These are phyloP conservation scores for Scaptomyza reducta DNA, from an alignment of 2,888 invertebrate species.

Conservation along the genomic window DNA sequence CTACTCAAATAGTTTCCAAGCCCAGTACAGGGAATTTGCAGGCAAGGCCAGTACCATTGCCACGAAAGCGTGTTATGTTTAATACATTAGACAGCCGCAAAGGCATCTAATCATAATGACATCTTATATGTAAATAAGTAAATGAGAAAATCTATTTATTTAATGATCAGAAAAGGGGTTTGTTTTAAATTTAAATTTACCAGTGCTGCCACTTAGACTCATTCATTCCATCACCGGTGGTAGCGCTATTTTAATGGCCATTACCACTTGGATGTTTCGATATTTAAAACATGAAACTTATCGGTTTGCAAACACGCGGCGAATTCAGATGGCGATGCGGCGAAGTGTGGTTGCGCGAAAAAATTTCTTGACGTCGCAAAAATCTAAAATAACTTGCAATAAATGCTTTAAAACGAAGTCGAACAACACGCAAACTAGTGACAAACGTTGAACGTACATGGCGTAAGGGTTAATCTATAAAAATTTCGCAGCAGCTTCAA, in stretches of 20 bases:
- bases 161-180: background rate
- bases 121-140: slow-evolving; percentile 26
- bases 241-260: slow-evolving; percentile 17
- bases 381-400: slow-evolving; percentile 57
- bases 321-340: slow-evolving; percentile 60
- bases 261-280: slow-evolving; percentile 27
- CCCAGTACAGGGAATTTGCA: slow-evolving; percentile 21
- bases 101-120: slow-evolving; percentile 34
- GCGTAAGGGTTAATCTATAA: slow-evolving; percentile 47
- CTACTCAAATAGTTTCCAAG: slow-evolving; percentile 50
- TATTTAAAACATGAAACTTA: slow-evolving; percentile 17
- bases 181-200: background rate
- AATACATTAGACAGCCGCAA: slow-evolving; percentile 47
- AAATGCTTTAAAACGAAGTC: slow-evolving; percentile 62
- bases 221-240: slow-evolving; percentile 12
- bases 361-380: slow-evolving; percentile 63
- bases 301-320: slow-evolving; percentile 41
- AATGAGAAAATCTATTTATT: background rate
- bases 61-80: slow-evolving; percentile 83
- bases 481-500: slow-evolving; percentile 45
- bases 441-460: slow-evolving; percentile 62
- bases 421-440: slow-evolving; percentile 53
- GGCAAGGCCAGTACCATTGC: slow-evolving; percentile 77
- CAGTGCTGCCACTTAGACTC: slow-evolving; percentile 8
- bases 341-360: slow-evolving; percentile 64